Evolutionary conservation across 2,888 invertebrate species (phyloP).

Genomic region (Rosalia funebris): DNA sequence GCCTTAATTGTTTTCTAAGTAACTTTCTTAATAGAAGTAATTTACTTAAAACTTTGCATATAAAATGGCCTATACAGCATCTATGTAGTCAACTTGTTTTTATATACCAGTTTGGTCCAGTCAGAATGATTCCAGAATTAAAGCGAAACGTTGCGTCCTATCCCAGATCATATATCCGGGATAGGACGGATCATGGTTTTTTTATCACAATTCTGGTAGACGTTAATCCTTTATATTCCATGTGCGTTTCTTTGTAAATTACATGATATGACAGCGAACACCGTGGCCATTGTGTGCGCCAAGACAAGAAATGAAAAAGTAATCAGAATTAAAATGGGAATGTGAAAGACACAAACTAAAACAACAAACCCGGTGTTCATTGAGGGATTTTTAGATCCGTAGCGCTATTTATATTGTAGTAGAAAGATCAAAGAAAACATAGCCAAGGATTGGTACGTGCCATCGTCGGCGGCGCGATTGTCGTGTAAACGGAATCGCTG

Average conservation of each 20-base stretch:
- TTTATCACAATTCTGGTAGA: not conserved
- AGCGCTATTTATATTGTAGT: constrained; percentile 45
- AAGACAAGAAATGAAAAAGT: constrained; percentile 25
- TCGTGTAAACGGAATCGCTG: constrained; percentile 54
- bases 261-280: constrained; percentile 13
- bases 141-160: too few relatives aligned
- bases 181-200: too few relatives aligned
- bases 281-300: constrained; percentile 1
- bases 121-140: too few relatives aligned
- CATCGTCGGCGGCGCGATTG: constrained; percentile 35
- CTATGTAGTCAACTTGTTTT: too few relatives aligned
- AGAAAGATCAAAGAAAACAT: constrained; percentile 44
- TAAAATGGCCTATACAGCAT: too few relatives aligned
- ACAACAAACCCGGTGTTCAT: constrained; percentile 28
- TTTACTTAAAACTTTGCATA: too few relatives aligned
- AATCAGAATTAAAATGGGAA: constrained; percentile 28
- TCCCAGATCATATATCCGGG: too few relatives aligned
- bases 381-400: constrained; percentile 41
- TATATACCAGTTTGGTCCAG: too few relatives aligned
- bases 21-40: too few relatives aligned
- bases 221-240: not conserved
- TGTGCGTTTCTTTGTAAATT: constrained; percentile 5
- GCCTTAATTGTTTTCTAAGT: too few relatives aligned
- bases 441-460: constrained; percentile 44
- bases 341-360: constrained; percentile 28